Percentiles rank a stretch among this genome's conserved stretches.
These are phyloP conservation scores for Orthosia gothica DNA, from an alignment of 2,888 invertebrate species.

Conservation along the genomic window DNA sequence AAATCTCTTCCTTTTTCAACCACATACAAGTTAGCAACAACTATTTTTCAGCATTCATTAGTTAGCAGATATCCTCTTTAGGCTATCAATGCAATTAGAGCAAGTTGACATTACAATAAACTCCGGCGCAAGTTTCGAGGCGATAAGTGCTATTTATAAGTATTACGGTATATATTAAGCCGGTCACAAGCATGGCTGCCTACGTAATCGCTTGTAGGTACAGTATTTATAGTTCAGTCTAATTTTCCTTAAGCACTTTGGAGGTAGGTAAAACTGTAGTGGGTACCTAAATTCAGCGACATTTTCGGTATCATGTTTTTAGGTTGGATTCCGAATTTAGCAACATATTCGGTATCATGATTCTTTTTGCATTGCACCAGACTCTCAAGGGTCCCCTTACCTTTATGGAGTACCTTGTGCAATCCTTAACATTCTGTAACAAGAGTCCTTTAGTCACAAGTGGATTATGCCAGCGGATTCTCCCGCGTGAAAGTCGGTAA, in stretches of 20 bases:
- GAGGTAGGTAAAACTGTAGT: background rate
- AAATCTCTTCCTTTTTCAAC: background rate
- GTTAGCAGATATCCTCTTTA: conserved; percentile 30
- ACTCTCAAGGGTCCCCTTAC: background rate
- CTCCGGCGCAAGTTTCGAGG: conserved; percentile 25
- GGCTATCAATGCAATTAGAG: conserved; percentile 45
- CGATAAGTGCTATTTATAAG: conserved; percentile 66
- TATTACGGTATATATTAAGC: conserved; percentile 55
- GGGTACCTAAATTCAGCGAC: no score
- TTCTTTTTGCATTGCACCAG: background rate
- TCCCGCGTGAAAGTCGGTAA: no score
- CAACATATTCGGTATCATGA: background rate
- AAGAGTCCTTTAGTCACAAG: no score
- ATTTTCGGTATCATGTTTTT: no score
- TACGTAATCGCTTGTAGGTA: conserved; percentile 15
- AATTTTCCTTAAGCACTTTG: conserved; percentile 35
- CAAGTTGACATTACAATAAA: conserved; percentile 63
- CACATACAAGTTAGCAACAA: background rate
- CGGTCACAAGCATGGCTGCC: conserved; percentile 9
- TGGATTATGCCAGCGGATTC: no score
- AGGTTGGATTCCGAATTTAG: background rate
- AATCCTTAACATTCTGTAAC: no score
- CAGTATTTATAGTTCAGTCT: background rate
- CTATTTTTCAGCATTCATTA: conserved; percentile 30
- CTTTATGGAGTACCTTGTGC: background rate